Evolutionary conservation across 2,797 vertebrate genomes (phyloP), one percentile per base, ranked within the genome.

Genomic region (Melanogrammus aeglefinus): DNA sequence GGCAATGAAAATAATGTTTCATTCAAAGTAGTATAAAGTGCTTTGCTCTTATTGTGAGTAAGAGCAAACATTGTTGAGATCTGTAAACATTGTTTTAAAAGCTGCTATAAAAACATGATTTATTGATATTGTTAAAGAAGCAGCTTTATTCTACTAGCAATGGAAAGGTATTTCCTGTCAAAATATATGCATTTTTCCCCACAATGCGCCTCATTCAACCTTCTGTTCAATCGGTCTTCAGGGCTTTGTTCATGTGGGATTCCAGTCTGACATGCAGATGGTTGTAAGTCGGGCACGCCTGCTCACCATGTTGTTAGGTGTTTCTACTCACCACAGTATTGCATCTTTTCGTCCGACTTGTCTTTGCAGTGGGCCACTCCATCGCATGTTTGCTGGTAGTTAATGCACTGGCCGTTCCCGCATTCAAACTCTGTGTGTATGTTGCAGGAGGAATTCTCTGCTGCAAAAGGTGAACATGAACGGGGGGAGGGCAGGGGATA

Each of bases 301-400:
- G 16, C 44, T 18, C 70, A 72, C 27, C 71, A 72, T 16, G 69
- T 3, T 41, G 31, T 76, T 14, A 81, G 76, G 27, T n/a, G 75
- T 77, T 77, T 90, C 8, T 24, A 24, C 96, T 93, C 91, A 99
- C 98, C 97, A 90, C 98, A 99, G 84, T 98, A 99, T 78, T 97
- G 96, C 86, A 97, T 95, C 86, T 99, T 99, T 88, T 99, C 98
- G 85, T 99, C 98, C 0, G 98, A 99, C 86, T 97, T 98, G 91
- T 99, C 98, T 89, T 99, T 99, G 92, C 98, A 99, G 47, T 99
- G 97, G 76, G 94, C 91, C n/a, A 94, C 75, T 39, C 97, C 96
- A 75, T 99, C 98, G 75, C 98, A 99, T 31, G 97, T 97, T 35
- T 97, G 88, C 81, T 97, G 95, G 86, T 99, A 99, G 91, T 96